phyloP scores from a whole-genome alignment of 2,888 invertebrate genomes.

The Myopa testacea region DNA sequence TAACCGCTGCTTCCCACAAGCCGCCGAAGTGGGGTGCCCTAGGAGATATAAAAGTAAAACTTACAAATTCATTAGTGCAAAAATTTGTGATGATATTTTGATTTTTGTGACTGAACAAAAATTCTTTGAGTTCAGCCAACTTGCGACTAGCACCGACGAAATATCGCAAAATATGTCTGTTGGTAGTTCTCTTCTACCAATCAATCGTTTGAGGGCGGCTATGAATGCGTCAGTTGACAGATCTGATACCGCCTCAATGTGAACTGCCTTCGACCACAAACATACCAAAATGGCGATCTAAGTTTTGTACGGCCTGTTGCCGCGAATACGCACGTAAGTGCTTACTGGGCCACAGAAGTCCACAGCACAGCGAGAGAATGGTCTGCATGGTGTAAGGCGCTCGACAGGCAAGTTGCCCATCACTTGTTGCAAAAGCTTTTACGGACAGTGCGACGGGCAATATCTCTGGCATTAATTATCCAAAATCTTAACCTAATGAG shows the following conservation, averaged over 20 bases:
- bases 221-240: constrained; percentile 42
- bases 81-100: too few relatives aligned
- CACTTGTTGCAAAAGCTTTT: constrained; percentile 44
- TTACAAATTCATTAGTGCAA: too few relatives aligned
- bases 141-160: too few relatives aligned
- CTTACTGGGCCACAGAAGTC: constrained; percentile 41
- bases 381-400: constrained; percentile 35
- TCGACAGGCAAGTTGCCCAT: constrained; percentile 40
- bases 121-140: too few relatives aligned
- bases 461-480: constrained; percentile 41
- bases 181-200: too few relatives aligned
- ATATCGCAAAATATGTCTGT: too few relatives aligned
- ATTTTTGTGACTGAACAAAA: too few relatives aligned
- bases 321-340: constrained; percentile 40
- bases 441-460: constrained; percentile 39
- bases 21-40: too few relatives aligned
- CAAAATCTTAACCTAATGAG: constrained; percentile 42
- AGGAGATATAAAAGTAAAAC: too few relatives aligned
- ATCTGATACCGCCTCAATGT: constrained; percentile 43
- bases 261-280: constrained; percentile 40
- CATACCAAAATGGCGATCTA: constrained; percentile 26
- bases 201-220: too few relatives aligned
- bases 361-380: constrained; percentile 42
- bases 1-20: too few relatives aligned
- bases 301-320: constrained; percentile 39